Evolutionary conservation across 2,113 vertebrate species (phyloP).

Genomic region (Bos taurus): DNA sequence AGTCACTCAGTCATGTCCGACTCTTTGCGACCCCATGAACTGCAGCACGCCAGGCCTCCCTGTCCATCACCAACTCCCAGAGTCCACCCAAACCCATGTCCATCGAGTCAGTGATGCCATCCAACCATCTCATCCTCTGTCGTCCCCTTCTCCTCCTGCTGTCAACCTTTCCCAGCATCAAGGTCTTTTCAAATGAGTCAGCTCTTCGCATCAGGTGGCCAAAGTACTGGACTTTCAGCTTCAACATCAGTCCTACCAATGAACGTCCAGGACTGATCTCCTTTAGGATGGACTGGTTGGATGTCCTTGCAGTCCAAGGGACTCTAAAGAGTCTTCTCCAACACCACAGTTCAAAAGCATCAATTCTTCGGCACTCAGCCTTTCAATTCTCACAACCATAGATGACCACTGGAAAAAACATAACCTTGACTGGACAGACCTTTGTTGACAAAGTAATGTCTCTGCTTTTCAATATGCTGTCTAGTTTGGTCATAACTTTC

Average conservation of each 20-base stretch:
- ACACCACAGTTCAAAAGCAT: neutral
- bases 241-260: neutral
- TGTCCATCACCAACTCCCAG: too few relatives aligned
- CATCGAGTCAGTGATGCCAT: neutral
- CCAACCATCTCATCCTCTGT: neutral
- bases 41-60: too few relatives aligned
- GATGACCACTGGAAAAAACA: neutral
- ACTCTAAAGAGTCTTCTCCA: neutral
- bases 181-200: neutral
- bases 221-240: neutral
- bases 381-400: neutral
- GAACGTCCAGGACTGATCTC: neutral
- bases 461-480: neutral
- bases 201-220: neutral
- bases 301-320: neutral
- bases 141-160: neutral
- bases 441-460: neutral
- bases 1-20: too few relatives aligned
- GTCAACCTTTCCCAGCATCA: neutral
- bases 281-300: neutral
- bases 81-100: neutral
- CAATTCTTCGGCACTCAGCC: neutral
- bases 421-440: neutral
- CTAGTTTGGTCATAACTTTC: neutral
- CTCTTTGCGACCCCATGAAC: too few relatives aligned